Evolutionary conservation across 2,113 vertebrate species (phyloP).

Genomic region (Campylomormyrus tamandua): DNA sequence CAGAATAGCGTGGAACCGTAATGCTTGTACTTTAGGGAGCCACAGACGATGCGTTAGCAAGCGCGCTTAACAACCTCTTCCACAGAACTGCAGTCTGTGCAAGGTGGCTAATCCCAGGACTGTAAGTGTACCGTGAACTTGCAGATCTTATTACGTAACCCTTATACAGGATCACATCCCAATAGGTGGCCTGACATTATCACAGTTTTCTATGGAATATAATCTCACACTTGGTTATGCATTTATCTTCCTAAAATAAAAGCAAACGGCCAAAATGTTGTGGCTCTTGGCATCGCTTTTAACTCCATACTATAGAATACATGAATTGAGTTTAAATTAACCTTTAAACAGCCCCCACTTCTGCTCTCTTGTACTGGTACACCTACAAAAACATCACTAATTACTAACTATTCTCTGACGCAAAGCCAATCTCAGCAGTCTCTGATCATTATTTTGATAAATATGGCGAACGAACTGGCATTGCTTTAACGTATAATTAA

Average conservation of each 20-base stretch:
- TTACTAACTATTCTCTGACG: background rate
- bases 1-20: background rate
- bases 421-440: background rate
- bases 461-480: background rate
- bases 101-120: background rate
- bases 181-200: background rate
- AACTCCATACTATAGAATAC: background rate
- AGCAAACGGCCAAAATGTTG: background rate
- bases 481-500: background rate
- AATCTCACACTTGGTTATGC: background rate
- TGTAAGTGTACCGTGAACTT: background rate
- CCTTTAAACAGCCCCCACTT: background rate
- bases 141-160: background rate
- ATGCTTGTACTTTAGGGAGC: background rate
- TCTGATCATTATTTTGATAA: background rate
- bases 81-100: background rate
- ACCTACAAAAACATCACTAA: background rate
- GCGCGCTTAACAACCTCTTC: background rate
- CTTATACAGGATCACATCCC: background rate
- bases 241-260: background rate
- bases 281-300: background rate
- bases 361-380: background rate
- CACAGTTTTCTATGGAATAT: background rate
- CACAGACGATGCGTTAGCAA: background rate
- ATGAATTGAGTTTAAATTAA: background rate